Evolutionary conservation across 2,113 vertebrate genomes (phyloP).

Genomic region (Nothocercus nigrocapillus): DNA sequence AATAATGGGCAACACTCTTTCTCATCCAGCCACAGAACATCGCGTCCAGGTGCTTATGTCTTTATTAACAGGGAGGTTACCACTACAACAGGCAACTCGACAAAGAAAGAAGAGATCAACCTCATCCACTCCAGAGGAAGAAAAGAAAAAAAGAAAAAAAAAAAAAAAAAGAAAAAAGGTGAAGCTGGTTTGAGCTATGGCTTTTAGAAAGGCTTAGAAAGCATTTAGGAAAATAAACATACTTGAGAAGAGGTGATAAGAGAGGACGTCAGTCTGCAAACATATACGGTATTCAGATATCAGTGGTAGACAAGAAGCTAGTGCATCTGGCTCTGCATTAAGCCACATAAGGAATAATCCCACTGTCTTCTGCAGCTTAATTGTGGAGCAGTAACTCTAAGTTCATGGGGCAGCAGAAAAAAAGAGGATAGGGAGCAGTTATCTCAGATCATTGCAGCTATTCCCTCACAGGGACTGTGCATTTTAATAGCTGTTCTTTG

Average conservation of each 20-base stretch:
- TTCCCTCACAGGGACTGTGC: neutral
- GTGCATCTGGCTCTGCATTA: neutral
- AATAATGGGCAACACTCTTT: neutral
- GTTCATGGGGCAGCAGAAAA: neutral
- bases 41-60: neutral
- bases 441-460: neutral
- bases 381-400: neutral
- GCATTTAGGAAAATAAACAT: neutral
- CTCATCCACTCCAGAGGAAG: neutral
- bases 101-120: neutral
- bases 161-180: neutral
- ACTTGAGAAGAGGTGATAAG: neutral
- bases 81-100: neutral
- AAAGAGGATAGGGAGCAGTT: neutral
- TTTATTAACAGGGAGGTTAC: neutral
- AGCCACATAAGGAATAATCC: neutral
- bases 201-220: neutral
- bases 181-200: neutral
- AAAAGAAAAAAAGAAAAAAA: neutral
- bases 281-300: neutral
- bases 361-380: neutral
- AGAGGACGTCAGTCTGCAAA: neutral
- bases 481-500: slow-evolving; percentile 29
- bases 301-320: neutral
- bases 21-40: neutral